A percentile compares a stretch with the other conserved stretches of the same genome.
Conservation (phyloP, 2,797 vertebrate genomes). For the Antennarius maculatus region DNA sequence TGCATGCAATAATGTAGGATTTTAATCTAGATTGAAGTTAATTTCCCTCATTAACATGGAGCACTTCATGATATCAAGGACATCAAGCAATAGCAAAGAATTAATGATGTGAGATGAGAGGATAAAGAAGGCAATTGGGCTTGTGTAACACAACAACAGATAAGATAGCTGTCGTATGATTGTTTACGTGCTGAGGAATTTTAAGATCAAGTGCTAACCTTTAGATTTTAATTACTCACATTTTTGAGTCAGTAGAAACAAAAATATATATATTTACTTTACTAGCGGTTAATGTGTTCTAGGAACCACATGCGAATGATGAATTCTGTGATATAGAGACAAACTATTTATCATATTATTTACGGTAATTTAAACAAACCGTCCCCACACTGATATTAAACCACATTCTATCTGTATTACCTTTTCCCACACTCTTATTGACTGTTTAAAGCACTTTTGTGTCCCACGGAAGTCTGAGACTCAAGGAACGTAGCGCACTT, state of each 20-base stretch:
- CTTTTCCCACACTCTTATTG: too few species aligned
- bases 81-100: constrained; percentile 26
- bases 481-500: too few species aligned
- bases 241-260: neutral
- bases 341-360: too few species aligned
- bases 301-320: too few species aligned
- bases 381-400: too few species aligned
- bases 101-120: constrained; percentile 30
- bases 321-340: too few species aligned
- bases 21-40: constrained; percentile 27
- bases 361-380: too few species aligned
- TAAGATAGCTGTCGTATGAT: constrained; percentile 22
- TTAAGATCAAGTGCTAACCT: neutral
- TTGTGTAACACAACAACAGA: constrained; percentile 23
- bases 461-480: too few species aligned
- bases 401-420: too few species aligned
- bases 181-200: constrained; percentile 10
- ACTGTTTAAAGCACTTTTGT: too few species aligned
- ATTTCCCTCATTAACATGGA: constrained; percentile 22
- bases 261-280: too few species aligned
- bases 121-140: constrained; percentile 31
- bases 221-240: neutral
- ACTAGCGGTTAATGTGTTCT: too few species aligned
- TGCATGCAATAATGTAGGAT: neutral
- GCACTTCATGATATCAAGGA: constrained; percentile 33